These are phyloP conservation scores for Tetanocera ferruginea DNA, from an alignment of 2,888 invertebrate species.

Conservation along the genomic window DNA sequence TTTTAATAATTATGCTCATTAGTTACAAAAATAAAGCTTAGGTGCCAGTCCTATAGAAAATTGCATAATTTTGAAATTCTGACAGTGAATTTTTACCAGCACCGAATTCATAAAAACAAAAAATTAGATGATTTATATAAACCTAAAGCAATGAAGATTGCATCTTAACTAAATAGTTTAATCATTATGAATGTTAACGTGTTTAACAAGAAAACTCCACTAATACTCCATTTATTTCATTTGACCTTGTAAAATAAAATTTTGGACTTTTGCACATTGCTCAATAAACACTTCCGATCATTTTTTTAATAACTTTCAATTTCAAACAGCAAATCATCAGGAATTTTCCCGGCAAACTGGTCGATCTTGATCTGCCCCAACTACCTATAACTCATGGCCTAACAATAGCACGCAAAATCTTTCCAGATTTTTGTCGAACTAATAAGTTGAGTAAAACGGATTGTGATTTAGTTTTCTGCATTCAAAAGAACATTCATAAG, in stretches of 20 bases:
- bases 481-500: constrained; percentile 78
- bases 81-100: too few relatives aligned
- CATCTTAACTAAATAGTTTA: too few relatives aligned
- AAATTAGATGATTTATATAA: too few relatives aligned
- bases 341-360: constrained; percentile 76
- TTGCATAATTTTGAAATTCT: too few relatives aligned
- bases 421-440: constrained; percentile 56
- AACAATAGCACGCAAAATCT: constrained; percentile 52
- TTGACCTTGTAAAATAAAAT: neutral
- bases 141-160: too few relatives aligned
- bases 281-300: neutral
- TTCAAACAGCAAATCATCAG: constrained; percentile 70
- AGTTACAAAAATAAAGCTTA: too few relatives aligned
- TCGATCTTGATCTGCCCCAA: constrained; percentile 79
- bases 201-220: too few relatives aligned
- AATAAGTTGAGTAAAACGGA: constrained; percentile 55
- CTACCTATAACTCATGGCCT: constrained; percentile 68
- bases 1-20: too few relatives aligned
- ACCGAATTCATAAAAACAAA: too few relatives aligned
- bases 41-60: too few relatives aligned
- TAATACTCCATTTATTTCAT: neutral
- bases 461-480: constrained; percentile 65
- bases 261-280: neutral
- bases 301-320: neutral
- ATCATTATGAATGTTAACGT: too few relatives aligned